Evolutionary conservation across 2,797 vertebrate genomes (phyloP).

Genomic region (Acanthurus leucopareius): DNA sequence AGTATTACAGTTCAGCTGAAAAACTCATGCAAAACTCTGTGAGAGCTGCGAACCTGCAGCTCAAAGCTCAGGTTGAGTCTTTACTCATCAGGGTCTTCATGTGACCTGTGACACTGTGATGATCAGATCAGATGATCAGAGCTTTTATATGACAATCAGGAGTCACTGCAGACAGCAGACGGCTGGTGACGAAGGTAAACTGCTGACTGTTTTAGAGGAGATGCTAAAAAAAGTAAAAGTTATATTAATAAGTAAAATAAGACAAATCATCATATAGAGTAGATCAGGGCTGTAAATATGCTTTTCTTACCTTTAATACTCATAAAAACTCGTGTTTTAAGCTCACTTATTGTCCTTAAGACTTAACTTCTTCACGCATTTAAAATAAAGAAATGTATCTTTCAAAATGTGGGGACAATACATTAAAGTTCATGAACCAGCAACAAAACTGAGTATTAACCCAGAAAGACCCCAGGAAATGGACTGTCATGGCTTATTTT

Average conservation of each 20-base stretch:
- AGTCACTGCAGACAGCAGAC: conserved; percentile 19
- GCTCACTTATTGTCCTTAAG: no score
- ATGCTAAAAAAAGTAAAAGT: neutral
- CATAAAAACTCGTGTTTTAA: no score
- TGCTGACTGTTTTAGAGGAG: neutral
- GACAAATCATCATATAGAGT: no score
- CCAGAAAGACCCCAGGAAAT: no score
- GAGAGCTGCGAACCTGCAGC: neutral
- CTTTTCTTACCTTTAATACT: no score
- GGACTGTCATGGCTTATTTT: no score
- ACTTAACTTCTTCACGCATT: no score
- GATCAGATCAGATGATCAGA: conserved; percentile 7
- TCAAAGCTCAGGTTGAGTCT: neutral
- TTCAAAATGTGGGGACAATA: no score
- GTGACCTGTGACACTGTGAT: conserved; percentile 19
- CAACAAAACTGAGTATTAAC: no score
- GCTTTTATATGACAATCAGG: conserved; percentile 16
- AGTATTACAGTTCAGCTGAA: neutral
- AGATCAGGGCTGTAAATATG: no score
- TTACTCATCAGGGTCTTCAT: neutral
- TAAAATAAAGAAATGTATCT: no score
- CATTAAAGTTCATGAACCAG: no score
- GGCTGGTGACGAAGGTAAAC: neutral
- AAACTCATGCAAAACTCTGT: neutral
- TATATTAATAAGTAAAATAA: neutral